Evolutionary conservation across 2,888 invertebrate genomes (phyloP).

Genomic region (Mongoloraphidia duomilia): DNA sequence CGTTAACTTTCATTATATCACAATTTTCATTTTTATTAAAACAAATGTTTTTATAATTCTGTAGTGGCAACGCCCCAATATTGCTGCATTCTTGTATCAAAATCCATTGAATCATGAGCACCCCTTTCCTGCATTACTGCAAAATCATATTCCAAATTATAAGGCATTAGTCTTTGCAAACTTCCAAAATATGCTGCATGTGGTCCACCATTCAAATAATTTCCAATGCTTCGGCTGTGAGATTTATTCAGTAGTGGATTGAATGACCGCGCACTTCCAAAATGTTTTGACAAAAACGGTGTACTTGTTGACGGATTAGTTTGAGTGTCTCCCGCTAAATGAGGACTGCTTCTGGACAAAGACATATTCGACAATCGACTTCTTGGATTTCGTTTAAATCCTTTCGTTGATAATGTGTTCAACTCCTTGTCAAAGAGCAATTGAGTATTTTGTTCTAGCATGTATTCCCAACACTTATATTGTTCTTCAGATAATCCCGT

Average conservation of each 20-base stretch:
- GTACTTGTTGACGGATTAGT: constrained; percentile 26
- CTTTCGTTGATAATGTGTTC: constrained; percentile 59
- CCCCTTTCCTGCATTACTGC: constrained; percentile 67
- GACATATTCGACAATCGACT: constrained; percentile 40
- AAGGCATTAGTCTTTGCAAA: constrained; percentile 69
- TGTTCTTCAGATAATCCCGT: constrained; percentile 65
- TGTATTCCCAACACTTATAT: constrained; percentile 86
- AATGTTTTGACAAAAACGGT: constrained; percentile 56
- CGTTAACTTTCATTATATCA: background rate
- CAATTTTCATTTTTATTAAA: background rate
- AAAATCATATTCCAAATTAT: constrained; percentile 71
- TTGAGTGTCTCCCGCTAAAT: constrained; percentile 36
- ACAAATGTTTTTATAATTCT: constrained; percentile 42
- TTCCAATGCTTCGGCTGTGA: constrained; percentile 43
- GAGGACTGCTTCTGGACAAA: constrained; percentile 56
- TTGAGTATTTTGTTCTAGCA: constrained; percentile 83
- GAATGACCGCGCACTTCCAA: constrained; percentile 67
- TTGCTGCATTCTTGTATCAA: constrained; percentile 73
- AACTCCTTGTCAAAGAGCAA: constrained; percentile 76
- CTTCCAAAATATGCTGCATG: constrained; percentile 82
- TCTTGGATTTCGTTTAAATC: constrained; percentile 37
- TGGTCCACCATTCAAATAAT: constrained; percentile 53
- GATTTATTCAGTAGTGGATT: constrained; percentile 45
- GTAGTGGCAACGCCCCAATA: constrained; percentile 87
- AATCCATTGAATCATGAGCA: constrained; percentile 55